Base-by-base conservation (phyloP, 2,888 invertebrate genomes). In the Emmelina monodactyla region DNA sequence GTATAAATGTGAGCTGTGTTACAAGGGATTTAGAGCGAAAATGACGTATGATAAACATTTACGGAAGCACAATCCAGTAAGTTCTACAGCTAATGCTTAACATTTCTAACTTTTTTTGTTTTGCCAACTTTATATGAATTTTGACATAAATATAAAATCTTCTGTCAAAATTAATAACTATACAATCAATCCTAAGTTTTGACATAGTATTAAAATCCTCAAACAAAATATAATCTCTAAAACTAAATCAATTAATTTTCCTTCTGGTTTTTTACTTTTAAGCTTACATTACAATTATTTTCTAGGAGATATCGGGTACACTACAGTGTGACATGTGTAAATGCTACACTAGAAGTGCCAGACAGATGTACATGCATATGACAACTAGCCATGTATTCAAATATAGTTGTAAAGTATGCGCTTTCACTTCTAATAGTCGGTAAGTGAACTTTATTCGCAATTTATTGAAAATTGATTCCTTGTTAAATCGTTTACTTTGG, bases 351-450 rank as follows among this genome's bases (percentile, higher is more conserved):
- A 47, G 45, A 7, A 55, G 65, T 31, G 50, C 63, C 2, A 55
- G 76, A 13, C 65, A 65, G 35, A 50, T 79, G 45, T 79, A 78
- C 52, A 73, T 69, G 16, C 78, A 79, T 37, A 75, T 79, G 75
- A 65, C 53, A 22, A 66, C 60, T 28, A 64, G 66, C 0, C 78
- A 79, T 37, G 46, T 70, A 2, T 64, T 55, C 47, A 72, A 69
- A 39, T 79, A 65, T 38, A 57, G 67, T 1, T 79, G 78, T 41
- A 62, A 59, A 30, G 37, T 56, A 31, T 79, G 78, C 44, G 55
- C 49, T n/a, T 71, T 50, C 29, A 54, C 63, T n/a, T 70, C 63
- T 39, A 67, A 53, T 38, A 68, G 62, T 45, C 62, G 58, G 71
- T 70, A 40, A 46, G 45, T 44, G n/a, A n/a, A n/a, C n/a, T n/a